Base-by-base conservation (phyloP, 2,113 vertebrate species). In the Macrotus californicus region DNA sequence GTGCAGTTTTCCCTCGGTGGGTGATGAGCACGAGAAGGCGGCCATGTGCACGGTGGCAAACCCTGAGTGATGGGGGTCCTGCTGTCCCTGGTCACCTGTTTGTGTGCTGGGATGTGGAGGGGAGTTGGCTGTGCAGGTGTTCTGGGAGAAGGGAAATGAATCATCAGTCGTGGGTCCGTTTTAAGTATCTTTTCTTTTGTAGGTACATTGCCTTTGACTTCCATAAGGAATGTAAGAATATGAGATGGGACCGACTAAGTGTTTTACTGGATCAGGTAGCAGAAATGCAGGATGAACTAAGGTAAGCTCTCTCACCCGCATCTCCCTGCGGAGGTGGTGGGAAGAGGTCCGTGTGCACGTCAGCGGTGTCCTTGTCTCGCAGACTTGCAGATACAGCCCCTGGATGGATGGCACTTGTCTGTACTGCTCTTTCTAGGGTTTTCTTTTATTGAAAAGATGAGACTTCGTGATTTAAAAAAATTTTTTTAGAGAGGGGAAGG, bases 141-240 rank as follows among this genome's bases (percentile, higher is more conserved):
- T n/a, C 16, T 54, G 64, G 18, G 26, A 54, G 73, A 29, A 83
- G 34, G 69, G 90, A 80, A 73, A 21, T 36, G 26, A 88, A 21
- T 73, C 4, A 4, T 75, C 56, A 10, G 3, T 75, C 64, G 48
- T 46, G 43, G 61, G n/a, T 69, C 41, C 36, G 7, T 89, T 93
- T 82, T 95, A 19, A 82, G 16, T 91, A 9, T 77, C 48, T 97
- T 95, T 95, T 73, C 94, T 64, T 95, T 84, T 72, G 75, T 96
- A 99, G 99, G 83, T 99, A 99, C 0, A 16, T 99, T 91, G 99
- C 99, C 0, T 99, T 99, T 98, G 99, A 99, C 97, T 99, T 99
- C 97, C 99, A 99, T 95, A 99, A 99, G 96, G 99, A 99, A 97
- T 99, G 99, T 98, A 99, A 99, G 95, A 98, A 98, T 34, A 99